phyloP scores from a whole-genome alignment of 2,888 invertebrate species.

The Bedellia somnulentella region DNA sequence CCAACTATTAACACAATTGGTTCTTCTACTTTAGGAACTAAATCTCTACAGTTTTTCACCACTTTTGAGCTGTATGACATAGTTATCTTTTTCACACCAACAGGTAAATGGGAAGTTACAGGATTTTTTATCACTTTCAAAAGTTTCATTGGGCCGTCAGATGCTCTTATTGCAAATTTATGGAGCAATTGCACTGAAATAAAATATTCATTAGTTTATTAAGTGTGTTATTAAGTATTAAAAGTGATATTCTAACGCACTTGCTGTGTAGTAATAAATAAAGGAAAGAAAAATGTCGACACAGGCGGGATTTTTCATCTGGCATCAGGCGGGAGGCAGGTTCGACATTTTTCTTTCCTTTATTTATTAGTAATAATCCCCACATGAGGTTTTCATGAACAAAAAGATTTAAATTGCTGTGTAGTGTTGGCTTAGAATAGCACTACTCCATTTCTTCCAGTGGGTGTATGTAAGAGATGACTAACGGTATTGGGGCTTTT shows the following conservation, averaged over 20 bases:
- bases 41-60: slow-evolving; percentile 67
- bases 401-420: no score
- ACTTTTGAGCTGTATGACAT: slow-evolving; percentile 88
- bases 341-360: no score
- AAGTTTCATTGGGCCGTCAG: slow-evolving; percentile 85
- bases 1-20: slow-evolving; percentile 92
- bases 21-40: slow-evolving; percentile 76
- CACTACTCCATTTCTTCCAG: no score
- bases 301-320: no score
- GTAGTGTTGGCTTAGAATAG: no score
- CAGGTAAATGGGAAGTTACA: slow-evolving; percentile 89
- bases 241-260: not conserved
- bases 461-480: no score
- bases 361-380: no score
- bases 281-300: no score
- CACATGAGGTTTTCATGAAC: no score
- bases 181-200: slow-evolving; percentile 91
- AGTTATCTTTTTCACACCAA: slow-evolving; percentile 86
- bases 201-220: slow-evolving; percentile 4
- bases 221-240: not conserved
- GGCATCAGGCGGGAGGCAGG: no score
- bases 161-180: slow-evolving; percentile 89
- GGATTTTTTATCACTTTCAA: slow-evolving; percentile 98
- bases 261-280: not conserved
- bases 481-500: no score